Conservation (phyloP, 2,113 vertebrate genomes). For the Sarotherodon lohbergeri region DNA sequence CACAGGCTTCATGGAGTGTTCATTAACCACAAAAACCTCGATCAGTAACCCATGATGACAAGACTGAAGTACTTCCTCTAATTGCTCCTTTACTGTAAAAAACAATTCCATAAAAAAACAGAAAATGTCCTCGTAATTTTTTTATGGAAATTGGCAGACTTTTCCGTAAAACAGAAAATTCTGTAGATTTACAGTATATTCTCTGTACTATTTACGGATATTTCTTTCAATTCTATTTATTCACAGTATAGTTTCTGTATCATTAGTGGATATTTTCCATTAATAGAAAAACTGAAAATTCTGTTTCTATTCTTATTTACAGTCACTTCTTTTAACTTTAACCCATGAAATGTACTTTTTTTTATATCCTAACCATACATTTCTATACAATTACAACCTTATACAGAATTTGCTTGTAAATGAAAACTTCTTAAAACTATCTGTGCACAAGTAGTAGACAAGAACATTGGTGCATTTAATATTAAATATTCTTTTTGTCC, state of each 20-base stretch:
- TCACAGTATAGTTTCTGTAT: fast-evolving
- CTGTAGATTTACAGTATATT: not conserved
- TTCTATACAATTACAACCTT: not conserved
- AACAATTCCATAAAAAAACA: not conserved
- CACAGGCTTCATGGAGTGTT: not conserved
- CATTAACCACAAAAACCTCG: not conserved
- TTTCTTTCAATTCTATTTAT: too few species aligned
- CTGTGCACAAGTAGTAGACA: not conserved
- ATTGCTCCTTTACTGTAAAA: not conserved
- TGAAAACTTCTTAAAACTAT: not conserved
- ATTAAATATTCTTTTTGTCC: not conserved
- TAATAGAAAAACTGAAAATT: not conserved
- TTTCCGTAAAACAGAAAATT: not conserved
- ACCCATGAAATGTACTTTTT: not conserved
- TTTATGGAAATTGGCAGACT: not conserved
- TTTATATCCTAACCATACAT: not conserved
- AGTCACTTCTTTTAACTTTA: not conserved
- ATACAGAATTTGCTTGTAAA: not conserved
- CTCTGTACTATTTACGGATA: not conserved
- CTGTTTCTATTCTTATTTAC: not conserved
- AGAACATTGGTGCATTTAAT: not conserved
- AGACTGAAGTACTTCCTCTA: not conserved
- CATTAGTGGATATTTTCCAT: not conserved
- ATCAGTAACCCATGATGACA: not conserved
- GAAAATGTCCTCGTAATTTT: not conserved